Evolutionary conservation across 2,888 invertebrate genomes (phyloP), one percentile per base, ranked within the genome.

Genomic region (Polydrusus pterygomalis): DNA sequence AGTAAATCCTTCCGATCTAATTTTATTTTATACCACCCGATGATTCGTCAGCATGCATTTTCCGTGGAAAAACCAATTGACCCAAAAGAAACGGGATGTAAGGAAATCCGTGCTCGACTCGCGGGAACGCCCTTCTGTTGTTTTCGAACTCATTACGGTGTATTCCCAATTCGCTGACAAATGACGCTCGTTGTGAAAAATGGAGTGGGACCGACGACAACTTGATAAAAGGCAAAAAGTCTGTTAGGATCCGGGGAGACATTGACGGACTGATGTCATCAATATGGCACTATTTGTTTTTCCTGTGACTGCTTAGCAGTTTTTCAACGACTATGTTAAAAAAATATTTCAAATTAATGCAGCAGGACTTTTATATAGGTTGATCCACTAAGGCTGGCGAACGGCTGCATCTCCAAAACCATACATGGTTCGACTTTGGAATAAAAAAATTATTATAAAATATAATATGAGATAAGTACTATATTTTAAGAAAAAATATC

Each of bases 141-240:
- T 87, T 87, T 87, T 86, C 87, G 83, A 87, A 86, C 86, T 87
- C 87, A 87, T 87, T 87, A 87, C 86, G 86, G 84, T 85, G 86
- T 86, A 73, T 86, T 84, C 82, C 85, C 84, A 86, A 86, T 86
- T 85, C 84, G 85, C 86, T 87, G 87, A 87, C 87, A 87, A 87
- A 87, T 86, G 87, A 87, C 85, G 86, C 84, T 84, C 85, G 86
- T 87, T 83, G 86, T 87, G 87, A 87, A 87, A 87, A 87, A 87
- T 87, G 87, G 86, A 86, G 86, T 86, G 84, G 85, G 84, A 84
- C 85, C 84, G 84, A 83, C 84, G 87, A 87, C 87, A 86, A 87
- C 84, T 86, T 86, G 87, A 87, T 87, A 87, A 86, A 87, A 86
- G 85, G 85, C 63, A 74, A 74, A 74, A 73, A 71, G 67, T 75